Percentiles rank a stretch among this genome's conserved stretches.
phyloP scores from a whole-genome alignment of 2,797 vertebrate species.

The Choloepus didactylus region DNA sequence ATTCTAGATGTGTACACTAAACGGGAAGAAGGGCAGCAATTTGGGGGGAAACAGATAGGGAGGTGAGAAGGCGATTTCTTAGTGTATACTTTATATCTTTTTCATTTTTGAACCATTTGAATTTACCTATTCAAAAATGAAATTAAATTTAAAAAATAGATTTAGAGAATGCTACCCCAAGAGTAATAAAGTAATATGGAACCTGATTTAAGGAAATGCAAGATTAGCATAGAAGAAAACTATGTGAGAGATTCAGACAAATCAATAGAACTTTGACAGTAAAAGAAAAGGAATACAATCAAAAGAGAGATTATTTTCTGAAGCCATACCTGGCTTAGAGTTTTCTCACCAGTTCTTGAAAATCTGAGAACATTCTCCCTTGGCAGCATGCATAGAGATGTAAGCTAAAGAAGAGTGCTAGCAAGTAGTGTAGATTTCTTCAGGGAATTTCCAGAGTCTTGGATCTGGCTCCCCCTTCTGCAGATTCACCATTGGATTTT shows the following conservation, averaged over 20 bases:
- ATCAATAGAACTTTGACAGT: background rate
- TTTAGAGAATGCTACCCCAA: background rate
- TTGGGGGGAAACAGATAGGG: background rate
- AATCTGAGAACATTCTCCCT: background rate
- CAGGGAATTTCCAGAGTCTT: constrained; percentile 16
- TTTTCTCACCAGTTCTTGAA: background rate
- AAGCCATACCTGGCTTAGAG: background rate
- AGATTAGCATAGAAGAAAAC: background rate
- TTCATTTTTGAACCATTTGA: constrained; percentile 48
- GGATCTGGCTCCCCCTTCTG: background rate
- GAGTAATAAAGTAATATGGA: constrained; percentile 10
- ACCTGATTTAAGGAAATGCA: background rate
- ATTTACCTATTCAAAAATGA: constrained; percentile 41
- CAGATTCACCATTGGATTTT: constrained; percentile 12
- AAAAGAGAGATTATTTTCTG: background rate
- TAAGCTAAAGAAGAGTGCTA: too few relatives aligned
- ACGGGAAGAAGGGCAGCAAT: background rate
- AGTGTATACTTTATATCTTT: background rate
- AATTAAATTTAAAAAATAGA: constrained; percentile 16
- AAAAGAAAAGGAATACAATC: background rate
- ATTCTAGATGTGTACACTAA: background rate
- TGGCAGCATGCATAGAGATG: constrained; percentile 4
- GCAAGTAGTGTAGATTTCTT: background rate
- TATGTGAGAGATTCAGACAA: background rate
- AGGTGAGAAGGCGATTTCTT: background rate